These are phyloP conservation scores for Xylophagus ater DNA, from an alignment of 2,888 invertebrate genomes.

Conservation along the genomic window DNA sequence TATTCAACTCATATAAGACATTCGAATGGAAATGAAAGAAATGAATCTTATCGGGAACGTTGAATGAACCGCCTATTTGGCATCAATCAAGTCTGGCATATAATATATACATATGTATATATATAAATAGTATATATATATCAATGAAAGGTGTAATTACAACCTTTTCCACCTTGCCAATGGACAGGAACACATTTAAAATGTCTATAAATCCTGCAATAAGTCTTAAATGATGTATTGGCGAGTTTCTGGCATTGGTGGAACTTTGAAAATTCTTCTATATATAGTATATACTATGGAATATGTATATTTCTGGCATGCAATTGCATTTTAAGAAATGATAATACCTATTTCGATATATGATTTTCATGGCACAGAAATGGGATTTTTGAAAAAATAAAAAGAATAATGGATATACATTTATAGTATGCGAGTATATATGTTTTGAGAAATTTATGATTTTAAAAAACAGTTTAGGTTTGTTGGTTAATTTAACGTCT, in stretches of 20 bases:
- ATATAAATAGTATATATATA: no score
- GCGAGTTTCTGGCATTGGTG: constrained; percentile 11
- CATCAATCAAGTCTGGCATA: constrained; percentile 11
- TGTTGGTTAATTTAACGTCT: no score
- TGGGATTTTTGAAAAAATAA: no score
- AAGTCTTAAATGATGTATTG: constrained; percentile 15
- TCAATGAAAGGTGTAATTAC: constrained; percentile 13
- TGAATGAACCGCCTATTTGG: constrained; percentile 12
- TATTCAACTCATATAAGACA: not conserved
- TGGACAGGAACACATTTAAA: constrained; percentile 8
- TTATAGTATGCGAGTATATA: no score
- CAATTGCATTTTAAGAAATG: constrained; percentile 4
- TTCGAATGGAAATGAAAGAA: constrained; percentile 1
- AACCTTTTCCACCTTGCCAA: constrained; percentile 12
- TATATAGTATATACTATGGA: no score
- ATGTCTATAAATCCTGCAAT: constrained; percentile 11
- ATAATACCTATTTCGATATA: no score
- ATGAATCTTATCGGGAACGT: constrained; percentile 6
- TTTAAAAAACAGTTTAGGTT: no score
- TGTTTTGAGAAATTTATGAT: no score
- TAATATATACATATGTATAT: constrained; percentile 11
- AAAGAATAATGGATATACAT: no score
- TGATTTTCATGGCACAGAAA: no score
- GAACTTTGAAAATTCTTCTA: not conserved
- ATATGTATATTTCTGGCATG: not conserved